phyloP scores from a whole-genome alignment of 30 jellyfish, hydroid and myxozoan species.

The Clytia hemisphaerica region DNA sequence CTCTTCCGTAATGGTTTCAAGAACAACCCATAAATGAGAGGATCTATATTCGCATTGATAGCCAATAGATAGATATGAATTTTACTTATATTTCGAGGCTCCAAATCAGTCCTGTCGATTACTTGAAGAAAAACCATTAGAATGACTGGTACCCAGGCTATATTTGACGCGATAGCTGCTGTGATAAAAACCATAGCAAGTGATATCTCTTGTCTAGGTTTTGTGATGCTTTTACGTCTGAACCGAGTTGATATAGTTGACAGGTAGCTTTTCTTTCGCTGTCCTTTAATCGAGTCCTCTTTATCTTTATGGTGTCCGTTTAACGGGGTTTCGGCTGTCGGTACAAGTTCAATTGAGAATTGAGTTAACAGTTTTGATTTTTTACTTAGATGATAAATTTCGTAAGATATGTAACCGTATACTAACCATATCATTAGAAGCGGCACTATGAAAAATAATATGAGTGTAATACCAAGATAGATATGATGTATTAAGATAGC shows the following conservation, averaged over 20 bases:
- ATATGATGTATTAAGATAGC: not conserved
- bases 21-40: constrained; percentile 10
- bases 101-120: constrained; percentile 1
- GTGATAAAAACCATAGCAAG: constrained; percentile 18
- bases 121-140: not conserved
- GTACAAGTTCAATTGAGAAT: not conserved
- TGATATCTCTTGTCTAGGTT: not conserved
- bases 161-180: not conserved
- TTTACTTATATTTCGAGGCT: not conserved
- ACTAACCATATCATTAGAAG: not conserved
- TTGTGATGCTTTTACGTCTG: not conserved
- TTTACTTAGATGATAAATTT: not conserved
- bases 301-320: too few relatives aligned
- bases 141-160: constrained; percentile 21
- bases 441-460: constrained; percentile 9
- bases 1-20: too few relatives aligned
- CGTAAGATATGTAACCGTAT: not conserved
- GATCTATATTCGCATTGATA: constrained; percentile 11
- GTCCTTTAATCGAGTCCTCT: too few relatives aligned
- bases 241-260: not conserved
- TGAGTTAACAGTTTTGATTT: not conserved
- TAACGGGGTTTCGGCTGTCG: not conserved
- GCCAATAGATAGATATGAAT: not conserved
- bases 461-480: not conserved
- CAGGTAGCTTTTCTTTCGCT: not conserved